Evolutionary conservation across 2,113 vertebrate species (phyloP).

Genomic region (Ia io): DNA sequence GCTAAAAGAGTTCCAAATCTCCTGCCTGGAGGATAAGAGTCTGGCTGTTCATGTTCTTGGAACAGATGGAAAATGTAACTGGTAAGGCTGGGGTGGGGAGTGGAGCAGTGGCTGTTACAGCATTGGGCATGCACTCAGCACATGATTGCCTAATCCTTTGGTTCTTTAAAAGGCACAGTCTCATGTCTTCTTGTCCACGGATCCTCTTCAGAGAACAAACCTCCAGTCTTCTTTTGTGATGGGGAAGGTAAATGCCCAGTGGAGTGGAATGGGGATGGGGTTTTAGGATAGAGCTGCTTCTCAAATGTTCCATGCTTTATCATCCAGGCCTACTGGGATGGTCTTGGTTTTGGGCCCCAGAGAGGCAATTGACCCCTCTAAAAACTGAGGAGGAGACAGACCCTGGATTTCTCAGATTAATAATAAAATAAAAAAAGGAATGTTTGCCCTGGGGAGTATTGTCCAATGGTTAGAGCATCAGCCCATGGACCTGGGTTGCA

Average conservation of each 20-base stretch:
- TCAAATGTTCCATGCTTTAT: background rate
- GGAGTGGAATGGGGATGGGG: background rate
- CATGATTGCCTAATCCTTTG: background rate
- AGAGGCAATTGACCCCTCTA: background rate
- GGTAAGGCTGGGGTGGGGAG: too few relatives aligned
- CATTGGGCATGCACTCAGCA: background rate
- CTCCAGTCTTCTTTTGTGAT: background rate
- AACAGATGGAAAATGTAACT: background rate
- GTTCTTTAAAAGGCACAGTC: background rate
- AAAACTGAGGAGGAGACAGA: background rate
- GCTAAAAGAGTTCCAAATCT: background rate
- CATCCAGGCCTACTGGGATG: background rate
- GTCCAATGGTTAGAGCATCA: too few relatives aligned
- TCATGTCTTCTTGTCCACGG: background rate
- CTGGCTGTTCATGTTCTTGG: background rate
- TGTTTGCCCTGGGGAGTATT: background rate
- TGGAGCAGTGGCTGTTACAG: background rate
- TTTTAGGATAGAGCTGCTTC: background rate
- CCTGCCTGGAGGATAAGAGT: background rate
- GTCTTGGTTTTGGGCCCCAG: background rate
- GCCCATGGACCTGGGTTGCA: too few relatives aligned
- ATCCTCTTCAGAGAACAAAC: background rate
- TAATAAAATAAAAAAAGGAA: background rate
- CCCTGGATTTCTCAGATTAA: background rate
- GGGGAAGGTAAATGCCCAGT: too few relatives aligned